Base-by-base conservation (phyloP, 1,140 invertebrate genomes). In the Drosophila simulans region DNA sequence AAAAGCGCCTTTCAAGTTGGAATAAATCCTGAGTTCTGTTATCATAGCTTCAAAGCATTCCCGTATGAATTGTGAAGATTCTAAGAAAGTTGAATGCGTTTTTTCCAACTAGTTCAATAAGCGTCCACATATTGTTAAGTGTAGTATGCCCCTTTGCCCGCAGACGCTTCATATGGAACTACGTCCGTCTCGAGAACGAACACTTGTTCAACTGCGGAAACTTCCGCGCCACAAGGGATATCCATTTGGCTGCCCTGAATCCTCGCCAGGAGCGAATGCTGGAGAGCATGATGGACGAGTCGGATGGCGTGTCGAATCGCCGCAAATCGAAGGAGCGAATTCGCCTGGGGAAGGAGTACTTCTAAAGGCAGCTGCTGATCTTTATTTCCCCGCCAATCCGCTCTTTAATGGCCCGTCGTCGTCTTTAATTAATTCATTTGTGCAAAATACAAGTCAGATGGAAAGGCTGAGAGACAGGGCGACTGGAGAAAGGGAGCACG, bases 91-190 rank as follows among this genome's bases (percentile, higher is more conserved):
- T 3, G 2, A 43, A 51, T 11, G 5, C 1, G 13, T 25, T 34
- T 53, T 53, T 58, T 43, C 51, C 7, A 15, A 27, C 10, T 25
- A n/a, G 12, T 22, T 0, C 0, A 17, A 15, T 34, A 3, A 17
- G 46, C 17, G 20, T 20, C 34, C 35, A 7, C 17, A 12, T 11
- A 48, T 37, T 37, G 7, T 5, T 46, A 34, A 48, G 62, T 55
- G n/a, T 39, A 31, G 4, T 13, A 3, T 13, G 8, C 40, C 11
- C 39, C 17, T 42, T 13, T 35, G 12, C 4, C 17, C 35, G 5
- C 17, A 91, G 90, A 45, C 90, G 90, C 27, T 91, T 91, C 65
- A 89, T 91, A 34, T 91, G 90, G 90, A 91, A 91, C 48, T 91
- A 85, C 43, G 35, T 89, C 25, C 64, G 84, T 0, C 25, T 89